phyloP scores from a whole-genome alignment of 2,797 vertebrate genomes.

The Moxostoma hubbsi region DNA sequence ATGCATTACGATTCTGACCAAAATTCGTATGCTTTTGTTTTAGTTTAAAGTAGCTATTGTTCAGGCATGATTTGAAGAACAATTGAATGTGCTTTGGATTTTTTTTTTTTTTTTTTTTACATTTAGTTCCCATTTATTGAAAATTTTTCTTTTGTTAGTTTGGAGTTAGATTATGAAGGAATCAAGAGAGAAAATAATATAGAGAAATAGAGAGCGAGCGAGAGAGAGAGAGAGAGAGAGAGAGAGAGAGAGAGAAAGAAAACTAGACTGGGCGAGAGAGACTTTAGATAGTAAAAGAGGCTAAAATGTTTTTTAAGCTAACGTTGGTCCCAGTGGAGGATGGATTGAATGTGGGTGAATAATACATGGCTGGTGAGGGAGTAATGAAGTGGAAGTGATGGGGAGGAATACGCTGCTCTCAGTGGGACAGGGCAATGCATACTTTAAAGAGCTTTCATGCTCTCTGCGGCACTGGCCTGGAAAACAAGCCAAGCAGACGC shows the following conservation, averaged over 20 bases:
- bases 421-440: constrained; percentile 74
- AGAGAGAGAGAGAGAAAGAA: constrained; percentile 52
- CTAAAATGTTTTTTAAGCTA: constrained; percentile 79
- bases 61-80: neutral
- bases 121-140: too few species aligned
- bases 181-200: neutral
- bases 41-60: too few species aligned
- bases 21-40: too few species aligned
- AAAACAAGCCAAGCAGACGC: constrained; percentile 56
- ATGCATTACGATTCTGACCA: too few species aligned
- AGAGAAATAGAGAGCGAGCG: constrained; percentile 49
- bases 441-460: constrained; percentile 75
- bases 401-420: constrained; percentile 77
- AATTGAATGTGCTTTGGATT: neutral
- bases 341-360: constrained; percentile 74
- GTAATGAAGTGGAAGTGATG: constrained; percentile 83
- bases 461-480: constrained; percentile 61
- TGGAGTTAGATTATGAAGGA: too few species aligned
- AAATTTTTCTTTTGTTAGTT: too few species aligned
- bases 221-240: constrained; percentile 57
- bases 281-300: constrained; percentile 66
- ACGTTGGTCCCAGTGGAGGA: constrained; percentile 75
- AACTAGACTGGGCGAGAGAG: constrained; percentile 46
- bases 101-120: neutral
- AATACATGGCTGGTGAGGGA: constrained; percentile 76